Conservation (phyloP, 2,888 invertebrate genomes). For the Polia nebulosa region DNA sequence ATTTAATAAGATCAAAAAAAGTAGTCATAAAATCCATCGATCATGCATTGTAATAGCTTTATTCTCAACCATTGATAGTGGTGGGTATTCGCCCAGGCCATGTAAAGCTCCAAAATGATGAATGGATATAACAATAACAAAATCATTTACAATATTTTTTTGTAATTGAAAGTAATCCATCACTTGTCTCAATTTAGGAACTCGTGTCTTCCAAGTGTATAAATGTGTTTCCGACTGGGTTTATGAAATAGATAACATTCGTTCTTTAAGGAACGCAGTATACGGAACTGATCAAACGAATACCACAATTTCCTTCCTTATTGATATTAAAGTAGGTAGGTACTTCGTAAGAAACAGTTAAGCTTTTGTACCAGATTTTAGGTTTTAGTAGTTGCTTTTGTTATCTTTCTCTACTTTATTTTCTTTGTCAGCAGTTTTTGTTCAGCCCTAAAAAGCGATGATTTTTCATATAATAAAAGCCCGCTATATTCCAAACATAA, state of each 20-base stretch:
- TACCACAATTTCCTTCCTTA: conserved; percentile 21
- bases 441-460: background rate
- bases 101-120: conserved; percentile 1
- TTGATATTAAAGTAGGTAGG: conserved; percentile 4
- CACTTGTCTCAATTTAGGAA: conserved; percentile 15
- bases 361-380: background rate
- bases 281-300: conserved; percentile 6
- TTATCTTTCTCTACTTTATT: background rate
- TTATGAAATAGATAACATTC: conserved; percentile 28
- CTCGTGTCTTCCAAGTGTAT: conserved; percentile 13
- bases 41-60: background rate
- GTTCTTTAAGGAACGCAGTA: conserved; percentile 2
- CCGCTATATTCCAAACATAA: background rate
- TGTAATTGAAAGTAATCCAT: conserved; percentile 23
- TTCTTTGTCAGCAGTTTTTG: background rate
- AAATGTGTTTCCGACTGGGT: background rate
- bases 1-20: too few relatives aligned
- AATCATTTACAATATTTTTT: conserved; percentile 11
- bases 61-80: background rate
- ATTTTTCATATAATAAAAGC: background rate
- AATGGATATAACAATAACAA: conserved; percentile 22
- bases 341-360: conserved; percentile 12
- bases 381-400: conserved; percentile 1
- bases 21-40: background rate
- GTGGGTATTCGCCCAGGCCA: background rate